Conservation (phyloP, 2,888 invertebrate species). For the Onchidella celtica region DNA sequence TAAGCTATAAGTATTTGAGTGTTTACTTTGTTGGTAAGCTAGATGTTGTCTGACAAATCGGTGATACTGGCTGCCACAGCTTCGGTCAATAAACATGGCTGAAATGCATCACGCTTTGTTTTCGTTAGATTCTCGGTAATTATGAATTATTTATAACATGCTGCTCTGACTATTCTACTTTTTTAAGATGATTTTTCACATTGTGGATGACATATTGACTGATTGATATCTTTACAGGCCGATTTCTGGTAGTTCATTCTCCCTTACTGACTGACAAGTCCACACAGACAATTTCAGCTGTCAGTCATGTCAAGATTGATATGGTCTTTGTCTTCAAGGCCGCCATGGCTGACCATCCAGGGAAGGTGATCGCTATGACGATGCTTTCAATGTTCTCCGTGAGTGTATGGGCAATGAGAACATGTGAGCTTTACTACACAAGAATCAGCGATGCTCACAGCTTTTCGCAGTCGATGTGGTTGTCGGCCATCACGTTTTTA, state of each 20-base stretch:
- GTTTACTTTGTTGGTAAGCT: too few species aligned
- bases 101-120: too few species aligned
- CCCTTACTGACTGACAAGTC: conserved; percentile 68
- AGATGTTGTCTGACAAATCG: too few species aligned
- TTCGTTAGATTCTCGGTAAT: too few species aligned
- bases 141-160: too few species aligned
- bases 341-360: conserved; percentile 67
- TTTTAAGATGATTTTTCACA: too few species aligned
- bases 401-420: conserved; percentile 72
- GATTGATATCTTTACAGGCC: too few species aligned
- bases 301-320: conserved; percentile 72
- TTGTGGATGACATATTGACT: too few species aligned
- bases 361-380: conserved; percentile 60
- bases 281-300: conserved; percentile 68
- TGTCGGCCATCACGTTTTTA: conserved; percentile 71
- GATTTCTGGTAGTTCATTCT: conserved; percentile 70
- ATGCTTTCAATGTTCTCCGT: conserved; percentile 68
- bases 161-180: too few species aligned
- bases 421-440: conserved; percentile 72
- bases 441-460: conserved; percentile 56
- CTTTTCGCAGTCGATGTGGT: conserved; percentile 71
- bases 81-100: too few species aligned
- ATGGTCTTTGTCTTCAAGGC: conserved; percentile 73
- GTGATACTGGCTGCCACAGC: too few species aligned
- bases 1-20: too few species aligned